Conservation (phyloP, 2,888 invertebrate genomes). For the Cepaea hortensis region DNA sequence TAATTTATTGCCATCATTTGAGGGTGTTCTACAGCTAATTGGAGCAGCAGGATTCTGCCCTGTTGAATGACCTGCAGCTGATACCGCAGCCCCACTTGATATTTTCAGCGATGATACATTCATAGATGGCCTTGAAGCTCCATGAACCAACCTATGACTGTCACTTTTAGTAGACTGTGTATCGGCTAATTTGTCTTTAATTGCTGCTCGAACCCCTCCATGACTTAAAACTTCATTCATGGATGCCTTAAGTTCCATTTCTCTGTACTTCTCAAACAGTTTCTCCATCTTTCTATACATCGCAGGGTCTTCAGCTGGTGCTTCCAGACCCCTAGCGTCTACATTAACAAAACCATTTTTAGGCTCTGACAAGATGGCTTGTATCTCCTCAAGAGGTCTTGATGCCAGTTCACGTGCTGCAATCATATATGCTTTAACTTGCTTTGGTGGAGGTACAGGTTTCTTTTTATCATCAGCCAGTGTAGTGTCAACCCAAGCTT, state of each 20-base stretch:
- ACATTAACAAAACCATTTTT: conserved; percentile 42
- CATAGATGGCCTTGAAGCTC: conserved; percentile 50
- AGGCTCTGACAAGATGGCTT: conserved; percentile 50
- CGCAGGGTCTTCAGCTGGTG: conserved; percentile 71
- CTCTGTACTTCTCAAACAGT: conserved; percentile 70
- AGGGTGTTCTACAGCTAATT: background rate
- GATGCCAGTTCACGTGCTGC: conserved; percentile 64
- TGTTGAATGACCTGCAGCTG: conserved; percentile 19
- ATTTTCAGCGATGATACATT: conserved; percentile 34
- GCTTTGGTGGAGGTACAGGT: conserved; percentile 50
- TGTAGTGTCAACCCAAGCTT: conserved; percentile 69
- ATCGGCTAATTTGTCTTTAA: conserved; percentile 42
- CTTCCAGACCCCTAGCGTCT: conserved; percentile 60
- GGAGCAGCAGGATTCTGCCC: background rate
- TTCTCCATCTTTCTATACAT: conserved; percentile 72
- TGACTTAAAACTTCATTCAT: conserved; percentile 64
- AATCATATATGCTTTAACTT: conserved; percentile 56
- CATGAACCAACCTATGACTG: background rate
- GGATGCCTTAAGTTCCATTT: conserved; percentile 66
- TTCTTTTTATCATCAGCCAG: conserved; percentile 60
- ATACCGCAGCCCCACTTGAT: background rate
- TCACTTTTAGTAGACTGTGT: conserved; percentile 38
- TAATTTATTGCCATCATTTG: conserved; percentile 15
- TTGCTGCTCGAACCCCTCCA: background rate
- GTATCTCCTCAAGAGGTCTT: conserved; percentile 65